Evolutionary conservation across 2,797 vertebrate species (phyloP), one percentile per base, ranked within the genome.

Genomic region (Anguilla megastoma): DNA sequence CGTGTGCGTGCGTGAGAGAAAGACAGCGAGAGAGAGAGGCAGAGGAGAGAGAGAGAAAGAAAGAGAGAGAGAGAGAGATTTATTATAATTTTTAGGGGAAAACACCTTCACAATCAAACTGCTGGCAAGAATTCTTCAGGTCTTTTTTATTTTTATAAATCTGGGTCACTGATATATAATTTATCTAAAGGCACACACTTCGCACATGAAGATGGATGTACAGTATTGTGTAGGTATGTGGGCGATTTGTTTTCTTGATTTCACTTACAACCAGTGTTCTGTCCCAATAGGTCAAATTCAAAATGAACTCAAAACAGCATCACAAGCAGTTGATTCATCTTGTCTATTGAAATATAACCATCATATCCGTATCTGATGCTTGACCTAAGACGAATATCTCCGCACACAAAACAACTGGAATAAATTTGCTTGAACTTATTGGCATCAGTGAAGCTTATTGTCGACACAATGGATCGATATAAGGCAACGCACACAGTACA

Each of bases 131-230:
- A 63, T 41, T 60, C 30, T 30, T 58, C 56, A 30, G 60, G 27
- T 33, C 21, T 60, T 85, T 85, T 60, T 21, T 24, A 33, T 63
- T 63, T 85, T 41, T 63, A 58, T 58, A 58, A 58, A 58, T 58
- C 84, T 63, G 33, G 84, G 84, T 58, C 56, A 63, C 56, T 36
- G 84, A 85, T 33, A 0, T 85, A 33, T 66, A 30, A 63, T 85
- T 85, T 63, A 56, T 85, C 56, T 58, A 63, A 63, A 66, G 56
- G 84, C 54, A 84, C 84, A 56, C 54, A 30, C 10, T 56, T 56
- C 30, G 7, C 52, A 30, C 54, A 45, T 86, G 6, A 56, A 69
- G 56, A 86, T 86, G 63, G 74, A 36, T 79, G 74, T 21, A 41
- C 33, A 79, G 36, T 41, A 79, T 1, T 36, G 56, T 84, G 1